Percentiles rank a stretch among this genome's conserved stretches.
These are phyloP conservation scores for Artemia sp. DNA, from an alignment of 2,888 invertebrate species.

Conservation along the genomic window DNA sequence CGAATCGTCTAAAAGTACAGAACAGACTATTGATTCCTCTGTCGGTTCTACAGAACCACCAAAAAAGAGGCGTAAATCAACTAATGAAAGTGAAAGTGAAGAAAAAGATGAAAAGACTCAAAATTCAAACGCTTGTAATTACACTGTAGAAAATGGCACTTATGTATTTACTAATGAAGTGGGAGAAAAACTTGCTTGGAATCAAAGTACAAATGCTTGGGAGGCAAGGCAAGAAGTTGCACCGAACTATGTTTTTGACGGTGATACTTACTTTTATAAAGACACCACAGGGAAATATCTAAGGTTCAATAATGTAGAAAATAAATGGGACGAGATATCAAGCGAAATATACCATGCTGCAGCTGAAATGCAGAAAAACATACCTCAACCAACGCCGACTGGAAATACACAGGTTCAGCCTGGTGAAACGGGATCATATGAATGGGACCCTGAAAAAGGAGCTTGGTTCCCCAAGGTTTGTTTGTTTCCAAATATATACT, in stretches of 20 bases:
- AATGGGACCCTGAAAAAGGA: conserved; percentile 75
- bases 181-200: background rate
- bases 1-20: no score
- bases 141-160: conserved; percentile 1
- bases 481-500: conserved; percentile 13
- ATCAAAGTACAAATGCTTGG: background rate
- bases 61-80: background rate
- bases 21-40: no score
- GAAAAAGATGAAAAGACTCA: background rate
- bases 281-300: conserved; percentile 29
- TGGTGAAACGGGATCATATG: conserved; percentile 66
- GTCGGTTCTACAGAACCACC: background rate
- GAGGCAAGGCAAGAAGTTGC: background rate
- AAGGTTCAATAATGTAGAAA: conserved; percentile 43
- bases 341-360: conserved; percentile 27
- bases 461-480: conserved; percentile 84
- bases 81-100: conserved; percentile 9
- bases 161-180: background rate
- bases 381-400: conserved; percentile 23
- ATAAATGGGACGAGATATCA: conserved; percentile 41
- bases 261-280: conserved; percentile 28
- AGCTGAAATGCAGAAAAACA: conserved; percentile 18
- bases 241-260: conserved; percentile 29
- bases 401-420: conserved; percentile 60
- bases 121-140: background rate